Evolutionary conservation across 2,113 vertebrate genomes (phyloP), one percentile per base, ranked within the genome.

Genomic region (Clarias batrachus): DNA sequence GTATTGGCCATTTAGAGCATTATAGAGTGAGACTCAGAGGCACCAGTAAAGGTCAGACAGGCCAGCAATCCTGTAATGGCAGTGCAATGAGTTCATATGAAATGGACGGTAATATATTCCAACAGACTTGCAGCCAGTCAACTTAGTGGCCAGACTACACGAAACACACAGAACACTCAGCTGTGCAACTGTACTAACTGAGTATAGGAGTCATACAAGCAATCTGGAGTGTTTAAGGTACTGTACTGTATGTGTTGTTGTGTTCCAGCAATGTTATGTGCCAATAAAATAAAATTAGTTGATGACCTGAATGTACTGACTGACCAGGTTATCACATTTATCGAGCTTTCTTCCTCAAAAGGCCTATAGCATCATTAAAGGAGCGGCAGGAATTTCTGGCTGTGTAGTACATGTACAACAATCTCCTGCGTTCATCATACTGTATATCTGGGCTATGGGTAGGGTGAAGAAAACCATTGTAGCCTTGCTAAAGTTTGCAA

Each of bases 21-120:
- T 30, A 56, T 13, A 37, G 60, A 33, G 17, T 30, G 37, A 85
- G 71, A 78, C 71, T 76, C 57, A 84, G 88, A 88, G 91, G 88
- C 90, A 83, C 41, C 81, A 65, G 73, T 86, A 71, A 82, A 90
- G 78, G 91, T 94, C 85, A 89, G 84, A 86, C 48, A 68, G 63
- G 23, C 65, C 89, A 89, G 90, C 0, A 63, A 63, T 17, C 48
- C 4, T 63, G 71, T 59, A 63, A 23, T 30, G 16, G 57, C 57
- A 48, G 16, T 23, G 21, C 23, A 57, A 41, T 76, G 41, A 52
- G 30, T 48, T 84, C 60, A 57, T 80, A 54, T 87, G 82, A 85
- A 71, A 48, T 1, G 74, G 76, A 59, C 41, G 12, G 81, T 27
- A 60, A 12, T 48, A 82, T 54, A 83, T 89, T 70, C 81, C 83